Base-by-base conservation (phyloP, 2,113 vertebrate genomes). In the Neotragus pygmaeus region DNA sequence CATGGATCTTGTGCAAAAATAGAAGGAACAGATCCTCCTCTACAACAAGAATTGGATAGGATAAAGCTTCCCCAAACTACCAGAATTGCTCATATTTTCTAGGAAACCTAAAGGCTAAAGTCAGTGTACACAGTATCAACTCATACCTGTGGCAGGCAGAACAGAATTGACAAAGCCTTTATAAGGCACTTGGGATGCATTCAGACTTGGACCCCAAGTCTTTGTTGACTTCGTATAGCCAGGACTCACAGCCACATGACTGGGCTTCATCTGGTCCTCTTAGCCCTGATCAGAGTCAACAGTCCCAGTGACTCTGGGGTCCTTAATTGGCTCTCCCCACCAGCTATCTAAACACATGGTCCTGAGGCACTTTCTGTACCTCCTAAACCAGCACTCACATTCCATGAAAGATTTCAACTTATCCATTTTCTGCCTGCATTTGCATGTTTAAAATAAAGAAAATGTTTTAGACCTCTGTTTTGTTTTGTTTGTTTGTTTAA, bases 381-480 rank as follows among this genome's bases (percentile, higher is more conserved):
- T 93, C 58, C 57, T 83, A 66, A 10, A 87, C 47, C 47, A 84
- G 33, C 7, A 19, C 60, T 64, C 17, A 36, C 85, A 55, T 66
- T 81, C 80, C 81, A 90, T 8, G 11, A 49, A 92, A 60, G 33
- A 88, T 78, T 83, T 81, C 87, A 96, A 88, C 92, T 90, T 80
- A 96, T 97, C 80, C 7, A 95, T 96, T 95, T 97, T 96, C 84
- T 96, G 94, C 81, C 90, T 88, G 33, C 13, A 91, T 90, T 77
- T 92, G 75, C 81, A 91, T 66, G 47, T 93, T 93, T 95, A 88
- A 80, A 92, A 58, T 64, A n/a, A 94, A 77, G 64, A 39, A 88
- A 96, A 92, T 28, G 55, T 94, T 96, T 94, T 39, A 88, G 27
- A 57, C 49, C 82, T 90, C 75, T 94, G 6, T 43, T 94, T 87